Conservation (phyloP, 2,113 vertebrate genomes). For the Nyctibius bracteatus region DNA sequence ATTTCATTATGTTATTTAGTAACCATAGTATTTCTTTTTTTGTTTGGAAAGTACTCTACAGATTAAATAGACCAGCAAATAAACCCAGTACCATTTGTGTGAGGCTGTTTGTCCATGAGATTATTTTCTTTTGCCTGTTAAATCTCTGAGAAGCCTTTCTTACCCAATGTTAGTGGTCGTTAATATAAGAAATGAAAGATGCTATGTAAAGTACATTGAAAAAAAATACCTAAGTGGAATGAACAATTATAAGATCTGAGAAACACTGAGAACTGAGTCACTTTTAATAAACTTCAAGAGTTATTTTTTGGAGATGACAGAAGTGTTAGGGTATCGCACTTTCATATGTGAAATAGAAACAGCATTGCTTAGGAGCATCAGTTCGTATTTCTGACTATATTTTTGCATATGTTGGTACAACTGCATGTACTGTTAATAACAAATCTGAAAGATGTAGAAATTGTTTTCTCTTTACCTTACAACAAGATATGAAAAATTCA, state of each 20-base stretch:
- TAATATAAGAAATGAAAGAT: background rate
- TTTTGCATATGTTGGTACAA: background rate
- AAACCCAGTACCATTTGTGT: background rate
- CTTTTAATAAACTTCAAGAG: background rate
- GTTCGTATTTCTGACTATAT: background rate
- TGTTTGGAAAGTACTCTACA: background rate
- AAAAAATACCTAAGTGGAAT: background rate
- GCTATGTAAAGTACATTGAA: background rate
- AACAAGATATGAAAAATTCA: background rate
- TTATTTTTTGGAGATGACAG: background rate
- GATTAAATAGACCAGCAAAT: background rate
- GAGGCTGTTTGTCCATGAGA: background rate
- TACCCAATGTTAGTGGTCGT: background rate
- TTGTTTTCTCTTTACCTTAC: background rate
- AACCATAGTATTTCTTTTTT: background rate
- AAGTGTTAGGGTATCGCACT: background rate
- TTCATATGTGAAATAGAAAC: background rate
- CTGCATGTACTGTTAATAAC: background rate
- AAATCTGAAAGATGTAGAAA: background rate
- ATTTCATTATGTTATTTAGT: background rate
- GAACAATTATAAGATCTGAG: background rate
- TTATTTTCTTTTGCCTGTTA: background rate
- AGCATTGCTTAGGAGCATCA: background rate
- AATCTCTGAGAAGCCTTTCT: background rate
- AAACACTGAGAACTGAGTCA: background rate